Evolutionary conservation across 2,797 vertebrate species (phyloP).

Genomic region (Enoplosus armatus): DNA sequence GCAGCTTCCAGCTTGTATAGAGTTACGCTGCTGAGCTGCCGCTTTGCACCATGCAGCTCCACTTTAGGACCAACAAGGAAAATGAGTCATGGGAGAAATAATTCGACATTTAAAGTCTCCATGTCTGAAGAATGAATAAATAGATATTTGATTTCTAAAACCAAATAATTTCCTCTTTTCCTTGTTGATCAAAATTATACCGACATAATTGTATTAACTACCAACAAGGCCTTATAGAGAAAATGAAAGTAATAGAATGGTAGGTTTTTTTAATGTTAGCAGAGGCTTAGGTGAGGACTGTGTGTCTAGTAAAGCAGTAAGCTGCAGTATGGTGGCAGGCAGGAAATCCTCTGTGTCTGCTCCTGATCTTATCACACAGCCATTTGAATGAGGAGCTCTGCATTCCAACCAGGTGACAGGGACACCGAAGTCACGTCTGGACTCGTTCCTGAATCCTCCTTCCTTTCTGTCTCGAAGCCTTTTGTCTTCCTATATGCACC

Average conservation of each 20-base stretch:
- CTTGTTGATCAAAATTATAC: background rate
- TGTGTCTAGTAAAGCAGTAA: slow-evolving; percentile 30
- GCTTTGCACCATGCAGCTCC: slow-evolving; percentile 36
- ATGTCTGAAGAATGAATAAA: slow-evolving; percentile 5
- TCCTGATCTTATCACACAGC: slow-evolving; percentile 76
- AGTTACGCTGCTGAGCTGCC: slow-evolving; percentile 44
- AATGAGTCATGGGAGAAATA: slow-evolving; percentile 27
- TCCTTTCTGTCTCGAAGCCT: slow-evolving; percentile 48
- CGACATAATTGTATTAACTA: background rate
- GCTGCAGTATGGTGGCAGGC: slow-evolving; percentile 41
- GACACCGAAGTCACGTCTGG: slow-evolving; percentile 73
- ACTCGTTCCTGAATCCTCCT: slow-evolving; percentile 67
- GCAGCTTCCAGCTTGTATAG: slow-evolving; percentile 44
- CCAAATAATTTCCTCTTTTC: slow-evolving; percentile 12
- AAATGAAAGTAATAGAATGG: background rate
- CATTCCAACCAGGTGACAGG: slow-evolving; percentile 84
- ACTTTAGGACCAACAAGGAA: slow-evolving; percentile 23
- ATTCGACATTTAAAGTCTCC: background rate
- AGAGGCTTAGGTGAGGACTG: slow-evolving; percentile 31
- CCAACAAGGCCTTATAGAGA: background rate
- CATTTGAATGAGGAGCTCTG: slow-evolving; percentile 66
- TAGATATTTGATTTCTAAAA: slow-evolving; percentile 16
- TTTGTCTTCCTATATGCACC: slow-evolving; percentile 53
- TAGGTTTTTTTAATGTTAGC: background rate
- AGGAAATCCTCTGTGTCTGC: slow-evolving; percentile 80